phyloP scores from a whole-genome alignment of 2,113 vertebrate genomes.

The Thinocorus orbignyianus region DNA sequence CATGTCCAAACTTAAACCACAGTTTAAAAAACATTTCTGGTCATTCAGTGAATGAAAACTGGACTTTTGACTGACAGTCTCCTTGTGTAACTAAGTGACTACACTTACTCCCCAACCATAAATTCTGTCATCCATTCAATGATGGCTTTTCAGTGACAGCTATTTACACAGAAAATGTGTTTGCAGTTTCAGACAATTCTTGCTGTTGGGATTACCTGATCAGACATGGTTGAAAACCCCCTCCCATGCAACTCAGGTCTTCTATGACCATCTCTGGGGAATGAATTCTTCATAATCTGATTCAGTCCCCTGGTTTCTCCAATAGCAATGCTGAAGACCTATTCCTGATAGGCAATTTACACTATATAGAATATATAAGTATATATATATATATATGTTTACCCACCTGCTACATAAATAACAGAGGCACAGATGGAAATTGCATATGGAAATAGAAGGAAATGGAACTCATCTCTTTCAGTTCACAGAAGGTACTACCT shows the following conservation, averaged over 20 bases:
- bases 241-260: fast-evolving
- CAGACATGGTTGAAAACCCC: not conserved
- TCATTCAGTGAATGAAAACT: not conserved
- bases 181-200: not conserved
- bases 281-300: not conserved
- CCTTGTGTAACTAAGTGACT: not conserved
- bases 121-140: not conserved
- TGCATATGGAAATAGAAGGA: not conserved
- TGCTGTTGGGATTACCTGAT: not conserved
- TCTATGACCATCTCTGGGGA: not conserved
- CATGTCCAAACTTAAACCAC: not conserved
- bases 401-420: not conserved
- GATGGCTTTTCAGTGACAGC: not conserved
- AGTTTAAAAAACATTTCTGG: not conserved
- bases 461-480: not conserved
- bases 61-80: not conserved
- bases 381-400: not conserved
- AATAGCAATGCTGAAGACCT: fast-evolving
- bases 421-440: not conserved
- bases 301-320: not conserved
- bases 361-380: not conserved
- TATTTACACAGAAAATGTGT: not conserved
- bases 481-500: not conserved
- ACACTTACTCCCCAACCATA: not conserved
- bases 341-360: not conserved